phyloP scores from a whole-genome alignment of 2,888 invertebrate species.

The Adela reaumurella region DNA sequence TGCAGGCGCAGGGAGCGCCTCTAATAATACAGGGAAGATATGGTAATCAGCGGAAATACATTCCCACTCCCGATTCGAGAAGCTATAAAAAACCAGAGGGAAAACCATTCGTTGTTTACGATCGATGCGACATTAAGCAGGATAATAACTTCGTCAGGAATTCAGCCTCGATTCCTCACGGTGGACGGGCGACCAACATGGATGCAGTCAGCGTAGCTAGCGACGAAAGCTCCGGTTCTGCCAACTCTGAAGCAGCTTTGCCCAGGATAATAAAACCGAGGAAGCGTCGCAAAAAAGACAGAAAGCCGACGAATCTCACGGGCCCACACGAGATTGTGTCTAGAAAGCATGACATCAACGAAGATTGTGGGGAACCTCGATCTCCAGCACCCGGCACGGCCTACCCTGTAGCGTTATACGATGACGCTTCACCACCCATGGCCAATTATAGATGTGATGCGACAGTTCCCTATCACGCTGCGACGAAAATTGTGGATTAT shows the following conservation, averaged over 20 bases:
- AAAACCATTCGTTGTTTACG: not conserved
- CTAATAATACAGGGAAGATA: conserved; percentile 69
- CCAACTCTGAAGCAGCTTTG: conserved; percentile 68
- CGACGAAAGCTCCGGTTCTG: conserved; percentile 70
- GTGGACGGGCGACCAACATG: conserved; percentile 52
- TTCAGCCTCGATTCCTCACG: conserved; percentile 16
- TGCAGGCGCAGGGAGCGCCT: conserved; percentile 84
- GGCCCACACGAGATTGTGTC: conserved; percentile 40
- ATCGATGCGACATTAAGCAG: not conserved
- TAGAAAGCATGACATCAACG: conserved; percentile 33
- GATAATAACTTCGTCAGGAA: not conserved
- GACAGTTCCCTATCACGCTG: conserved; percentile 44
- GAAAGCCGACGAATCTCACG: conserved; percentile 63
- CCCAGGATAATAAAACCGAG: conserved; percentile 87
- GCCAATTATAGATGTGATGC: conserved; percentile 44
- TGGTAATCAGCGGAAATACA: conserved; percentile 46
- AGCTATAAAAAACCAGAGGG: not conserved
- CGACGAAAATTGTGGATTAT: conserved; percentile 43
- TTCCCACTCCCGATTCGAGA: conserved; percentile 23
- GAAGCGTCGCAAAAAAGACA: conserved; percentile 85
- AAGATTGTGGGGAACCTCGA: conserved; percentile 37
- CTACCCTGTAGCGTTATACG: not conserved
- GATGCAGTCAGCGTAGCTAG: conserved; percentile 72
- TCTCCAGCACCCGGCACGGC: not conserved
- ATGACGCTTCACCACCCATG: not conserved